Evolutionary conservation across 2,797 vertebrate species (phyloP).

Genomic region (Darevskia nairensis): DNA sequence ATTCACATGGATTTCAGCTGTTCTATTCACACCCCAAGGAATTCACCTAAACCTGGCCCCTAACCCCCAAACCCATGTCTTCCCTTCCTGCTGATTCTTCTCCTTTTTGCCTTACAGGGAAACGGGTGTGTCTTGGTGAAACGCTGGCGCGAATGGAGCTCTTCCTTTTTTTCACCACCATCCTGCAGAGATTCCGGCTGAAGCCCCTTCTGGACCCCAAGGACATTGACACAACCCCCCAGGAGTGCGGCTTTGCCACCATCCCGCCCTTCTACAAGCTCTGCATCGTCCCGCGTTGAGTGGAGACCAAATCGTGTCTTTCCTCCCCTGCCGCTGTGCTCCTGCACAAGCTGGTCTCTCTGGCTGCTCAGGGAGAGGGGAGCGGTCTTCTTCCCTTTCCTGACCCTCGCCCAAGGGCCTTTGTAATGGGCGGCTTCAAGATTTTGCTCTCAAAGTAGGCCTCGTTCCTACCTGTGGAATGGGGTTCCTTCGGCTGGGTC

Average conservation of each 20-base stretch:
- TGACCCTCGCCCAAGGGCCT: background rate
- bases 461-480: background rate
- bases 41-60: background rate
- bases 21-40: too few species aligned
- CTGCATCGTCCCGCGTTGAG: background rate
- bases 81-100: background rate
- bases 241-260: slow-evolving; percentile 13
- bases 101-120: background rate
- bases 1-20: background rate
- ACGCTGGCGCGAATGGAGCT: slow-evolving; percentile 82
- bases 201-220: slow-evolving; percentile 9
- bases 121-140: slow-evolving; percentile 80
- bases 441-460: background rate
- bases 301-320: too few species aligned
- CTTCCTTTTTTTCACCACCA: slow-evolving; percentile 83
- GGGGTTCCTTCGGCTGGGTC: background rate
- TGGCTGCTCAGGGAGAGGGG: background rate
- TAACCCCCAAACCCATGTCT: fast-evolving
- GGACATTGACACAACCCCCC: background rate
- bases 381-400: background rate
- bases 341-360: too few species aligned
- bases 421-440: background rate
- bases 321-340: too few species aligned
- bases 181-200: slow-evolving; percentile 76
- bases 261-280: slow-evolving; percentile 30